These are phyloP conservation scores for Sinocyclocheilus rhinocerous DNA, from an alignment of 2,113 vertebrate species.

Conservation along the genomic window DNA sequence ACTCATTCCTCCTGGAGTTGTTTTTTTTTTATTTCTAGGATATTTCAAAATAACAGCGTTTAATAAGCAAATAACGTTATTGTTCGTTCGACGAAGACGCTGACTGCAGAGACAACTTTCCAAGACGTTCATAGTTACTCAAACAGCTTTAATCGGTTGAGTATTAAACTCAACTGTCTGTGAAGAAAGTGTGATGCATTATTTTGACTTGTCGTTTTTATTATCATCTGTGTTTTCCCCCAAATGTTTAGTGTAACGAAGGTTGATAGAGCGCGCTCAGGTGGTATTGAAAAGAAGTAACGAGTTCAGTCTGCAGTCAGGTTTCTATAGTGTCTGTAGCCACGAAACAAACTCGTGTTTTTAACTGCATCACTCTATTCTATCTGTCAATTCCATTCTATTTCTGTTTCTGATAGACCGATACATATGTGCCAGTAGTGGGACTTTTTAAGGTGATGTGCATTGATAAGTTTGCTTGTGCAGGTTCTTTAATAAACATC, in stretches of 20 bases:
- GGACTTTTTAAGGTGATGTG: neutral
- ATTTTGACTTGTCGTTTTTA: neutral
- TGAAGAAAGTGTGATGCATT: neutral
- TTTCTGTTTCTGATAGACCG: neutral
- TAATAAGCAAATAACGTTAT: neutral
- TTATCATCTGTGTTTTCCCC: neutral
- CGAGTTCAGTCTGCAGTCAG: neutral
- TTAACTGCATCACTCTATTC: too few species aligned
- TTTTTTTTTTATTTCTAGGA: too few species aligned
- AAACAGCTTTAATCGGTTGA: neutral
- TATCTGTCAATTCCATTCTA: neutral
- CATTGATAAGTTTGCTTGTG: neutral
- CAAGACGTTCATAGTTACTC: too few species aligned
- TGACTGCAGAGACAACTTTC: neutral
- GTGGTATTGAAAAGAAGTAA: neutral
- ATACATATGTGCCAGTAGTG: neutral
- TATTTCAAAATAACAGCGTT: neutral
- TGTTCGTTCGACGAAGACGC: neutral
- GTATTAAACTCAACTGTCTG: neutral
- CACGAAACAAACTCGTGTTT: too few species aligned
- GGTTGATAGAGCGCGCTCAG: slow-evolving; percentile 1
- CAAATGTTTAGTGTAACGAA: neutral
- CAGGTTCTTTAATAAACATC: too few species aligned
- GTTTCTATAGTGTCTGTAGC: too few species aligned
- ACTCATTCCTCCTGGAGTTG: too few species aligned